Conservation (phyloP, 2,113 vertebrate genomes). For the Panthera uncia region DNA sequence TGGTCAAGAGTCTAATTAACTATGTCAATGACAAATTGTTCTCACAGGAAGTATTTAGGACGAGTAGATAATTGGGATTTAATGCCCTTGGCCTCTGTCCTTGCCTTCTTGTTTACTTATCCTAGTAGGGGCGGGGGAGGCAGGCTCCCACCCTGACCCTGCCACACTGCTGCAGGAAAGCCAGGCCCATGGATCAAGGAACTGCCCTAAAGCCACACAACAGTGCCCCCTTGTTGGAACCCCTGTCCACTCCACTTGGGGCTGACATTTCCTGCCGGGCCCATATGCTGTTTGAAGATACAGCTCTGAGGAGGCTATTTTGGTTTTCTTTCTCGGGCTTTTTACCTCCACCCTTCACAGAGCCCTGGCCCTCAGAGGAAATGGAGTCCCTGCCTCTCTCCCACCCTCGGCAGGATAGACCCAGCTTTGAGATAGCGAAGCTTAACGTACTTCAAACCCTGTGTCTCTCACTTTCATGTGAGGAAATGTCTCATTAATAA, state of each 20-base stretch:
- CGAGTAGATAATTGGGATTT: conserved; percentile 83
- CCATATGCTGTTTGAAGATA: background rate
- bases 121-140: background rate
- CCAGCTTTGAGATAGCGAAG: background rate
- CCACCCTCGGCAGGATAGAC: fast-evolving
- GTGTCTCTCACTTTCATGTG: background rate
- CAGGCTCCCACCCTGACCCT: background rate
- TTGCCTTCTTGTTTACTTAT: conserved; percentile 76
- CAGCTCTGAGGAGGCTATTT: background rate
- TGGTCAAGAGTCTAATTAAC: conserved; percentile 85
- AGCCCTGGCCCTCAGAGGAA: background rate
- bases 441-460: background rate
- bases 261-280: background rate
- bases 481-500: background rate
- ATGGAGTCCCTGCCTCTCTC: background rate
- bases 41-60: conserved; percentile 83
- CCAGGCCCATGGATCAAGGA: background rate
- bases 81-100: conserved; percentile 80
- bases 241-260: background rate
- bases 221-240: fast-evolving
- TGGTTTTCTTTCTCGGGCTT: background rate
- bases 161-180: background rate
- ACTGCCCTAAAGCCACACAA: background rate
- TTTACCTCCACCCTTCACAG: background rate
- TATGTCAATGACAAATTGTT: conserved; percentile 87